These are phyloP conservation scores for Drosophila busckii DNA, from an alignment of 1,140 invertebrate genomes.

Conservation along the genomic window DNA sequence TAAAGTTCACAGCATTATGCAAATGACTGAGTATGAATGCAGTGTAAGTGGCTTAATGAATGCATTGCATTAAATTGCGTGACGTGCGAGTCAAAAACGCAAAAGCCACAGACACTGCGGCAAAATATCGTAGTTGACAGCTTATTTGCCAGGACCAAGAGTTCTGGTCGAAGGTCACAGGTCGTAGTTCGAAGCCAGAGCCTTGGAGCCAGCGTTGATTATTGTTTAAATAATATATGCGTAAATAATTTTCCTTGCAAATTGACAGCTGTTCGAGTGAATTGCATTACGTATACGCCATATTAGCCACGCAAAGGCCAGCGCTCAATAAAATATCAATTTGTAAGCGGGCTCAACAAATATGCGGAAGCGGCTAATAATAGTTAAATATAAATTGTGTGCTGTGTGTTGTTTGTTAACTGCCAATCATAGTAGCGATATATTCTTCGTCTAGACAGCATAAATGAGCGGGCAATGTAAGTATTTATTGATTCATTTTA, in stretches of 20 bases:
- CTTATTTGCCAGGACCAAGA: conserved; percentile 13
- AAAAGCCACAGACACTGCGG: no score
- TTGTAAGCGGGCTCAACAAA: neutral
- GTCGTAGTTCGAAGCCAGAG: neutral
- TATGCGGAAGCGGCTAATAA: neutral
- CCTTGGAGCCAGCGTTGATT: conserved; percentile 11
- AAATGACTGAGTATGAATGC: conserved; percentile 37
- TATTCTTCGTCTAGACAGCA: no score
- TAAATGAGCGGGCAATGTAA: no score
- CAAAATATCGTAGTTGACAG: neutral
- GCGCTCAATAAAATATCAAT: conserved; percentile 12
- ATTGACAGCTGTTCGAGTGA: neutral
- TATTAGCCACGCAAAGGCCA: conserved; percentile 2
- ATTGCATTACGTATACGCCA: conserved; percentile 8
- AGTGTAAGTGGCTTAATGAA: conserved; percentile 40
- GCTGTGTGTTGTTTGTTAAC: no score
- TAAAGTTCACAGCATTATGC: conserved; percentile 39
- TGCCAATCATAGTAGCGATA: no score
- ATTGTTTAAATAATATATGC: conserved; percentile 47
- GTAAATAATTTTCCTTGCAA: conserved; percentile 21
- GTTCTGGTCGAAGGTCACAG: conserved; percentile 16
- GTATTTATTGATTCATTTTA: no score
- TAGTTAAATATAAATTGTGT: no score
- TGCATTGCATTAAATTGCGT: conserved; percentile 46
- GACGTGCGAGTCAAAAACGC: conserved; percentile 23